Base-by-base conservation (phyloP, 2,888 invertebrate species). In the Galerucella pusilla region DNA sequence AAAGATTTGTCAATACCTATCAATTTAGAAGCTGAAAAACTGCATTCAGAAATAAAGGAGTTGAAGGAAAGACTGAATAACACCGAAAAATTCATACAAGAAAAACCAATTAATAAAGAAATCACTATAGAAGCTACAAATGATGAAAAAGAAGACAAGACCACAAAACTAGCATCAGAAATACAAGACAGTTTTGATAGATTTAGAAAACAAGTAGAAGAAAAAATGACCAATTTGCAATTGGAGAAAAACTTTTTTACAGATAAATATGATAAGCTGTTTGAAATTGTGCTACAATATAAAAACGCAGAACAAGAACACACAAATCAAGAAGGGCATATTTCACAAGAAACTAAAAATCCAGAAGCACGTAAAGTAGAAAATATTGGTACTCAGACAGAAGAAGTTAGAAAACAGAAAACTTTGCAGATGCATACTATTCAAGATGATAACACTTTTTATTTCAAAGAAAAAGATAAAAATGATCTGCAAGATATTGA, bases 11-110 rank as follows among this genome's bases (percentile, higher is more conserved):
- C 87, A 86, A 45, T 88, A 64, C 42, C 42, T 20, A 46, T 46
- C 63, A 84, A 89, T 78, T 89, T 88, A 11, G 92, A 92, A 83
- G 91, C 92, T 2, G 90, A 91, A 60, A 92, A 91, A 84, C 85
- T 94, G 74, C 90, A 92, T 72, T 86, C 90, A 63, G 92, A 92
- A 84, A 91, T 92, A 57, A 92, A 92, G 82, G 90, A 90, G 54
- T 83, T 92, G 10, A 92, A 92, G 81, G 91, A 92, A 79, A 88
- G 91, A 28, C 83, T 92, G 1, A 92, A 91, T 83, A 88, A 88
- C 63, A 90, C 92, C 0, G 92, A 92, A 80, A 89, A 89, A 75
- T 87, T 90, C 10, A 89, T 92, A 70, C 85, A 85, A 68, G 88
- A 87, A 59, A 88, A 81, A 74, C 57, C 66, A n/a, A 63, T 28